These are phyloP conservation scores for Lampropteryx suffumata DNA, from an alignment of 2,888 invertebrate genomes.

Conservation along the genomic window DNA sequence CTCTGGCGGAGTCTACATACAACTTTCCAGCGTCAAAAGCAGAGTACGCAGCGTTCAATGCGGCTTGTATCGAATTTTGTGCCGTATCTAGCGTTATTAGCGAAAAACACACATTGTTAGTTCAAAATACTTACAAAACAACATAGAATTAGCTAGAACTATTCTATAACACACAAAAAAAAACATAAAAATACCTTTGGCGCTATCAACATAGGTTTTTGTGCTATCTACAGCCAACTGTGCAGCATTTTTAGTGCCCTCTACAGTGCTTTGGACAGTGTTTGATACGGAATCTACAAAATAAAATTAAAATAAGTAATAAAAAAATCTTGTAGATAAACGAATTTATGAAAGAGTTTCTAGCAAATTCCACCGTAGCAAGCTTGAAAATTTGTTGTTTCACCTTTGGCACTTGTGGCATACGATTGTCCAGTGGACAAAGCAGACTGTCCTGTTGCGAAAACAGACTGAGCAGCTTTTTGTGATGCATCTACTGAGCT, in stretches of 20 bases:
- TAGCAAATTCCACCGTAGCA: too few relatives aligned
- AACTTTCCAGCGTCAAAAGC: conserved; percentile 60
- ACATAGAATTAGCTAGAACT: conserved; percentile 7
- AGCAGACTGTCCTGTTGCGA: conserved; percentile 51
- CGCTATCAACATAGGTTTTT: conserved; percentile 57
- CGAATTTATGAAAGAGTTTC: too few relatives aligned
- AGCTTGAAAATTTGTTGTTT: too few relatives aligned
- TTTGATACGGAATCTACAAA: conserved; percentile 52
- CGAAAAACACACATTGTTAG: conserved; percentile 37
- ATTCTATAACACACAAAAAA: not conserved
- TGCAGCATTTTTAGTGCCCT: conserved; percentile 54
- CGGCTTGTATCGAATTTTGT: conserved; percentile 56
- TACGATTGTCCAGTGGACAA: conserved; percentile 51
- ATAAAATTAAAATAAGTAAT: not conserved
- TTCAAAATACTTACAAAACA: conserved; percentile 20
- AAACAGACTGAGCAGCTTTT: conserved; percentile 53
- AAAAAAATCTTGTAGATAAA: too few relatives aligned
- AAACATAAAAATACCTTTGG: conserved; percentile 55
- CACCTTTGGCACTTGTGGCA: conserved; percentile 34
- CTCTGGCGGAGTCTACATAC: conserved; percentile 60
- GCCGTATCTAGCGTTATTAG: conserved; percentile 55
- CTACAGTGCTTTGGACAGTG: conserved; percentile 53
- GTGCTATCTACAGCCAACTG: conserved; percentile 57
- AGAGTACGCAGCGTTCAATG: conserved; percentile 56
- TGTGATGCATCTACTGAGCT: conserved; percentile 55